Conservation (phyloP, 64 coral and sea anemone species). For the Montipora capricornis region DNA sequence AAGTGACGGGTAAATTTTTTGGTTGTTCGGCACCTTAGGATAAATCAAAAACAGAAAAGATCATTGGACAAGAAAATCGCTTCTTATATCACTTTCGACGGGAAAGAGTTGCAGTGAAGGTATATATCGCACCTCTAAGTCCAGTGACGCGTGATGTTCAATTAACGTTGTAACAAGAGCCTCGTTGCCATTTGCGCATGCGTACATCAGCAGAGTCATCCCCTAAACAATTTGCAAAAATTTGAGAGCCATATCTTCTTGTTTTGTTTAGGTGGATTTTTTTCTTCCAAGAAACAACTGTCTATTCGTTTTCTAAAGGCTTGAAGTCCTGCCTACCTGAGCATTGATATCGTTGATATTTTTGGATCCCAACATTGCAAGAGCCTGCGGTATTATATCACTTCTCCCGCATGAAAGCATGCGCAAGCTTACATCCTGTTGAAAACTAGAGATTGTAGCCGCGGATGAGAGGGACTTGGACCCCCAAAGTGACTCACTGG, state of each 20-base stretch:
- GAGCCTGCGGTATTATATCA: slow-evolving; percentile 64
- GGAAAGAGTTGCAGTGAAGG: too few species aligned
- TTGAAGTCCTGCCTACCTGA: slow-evolving; percentile 30
- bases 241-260: background rate
- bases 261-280: background rate
- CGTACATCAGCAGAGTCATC: slow-evolving; percentile 89
- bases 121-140: slow-evolving; percentile 56
- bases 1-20: slow-evolving; percentile 54
- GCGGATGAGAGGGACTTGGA: slow-evolving; percentile 30
- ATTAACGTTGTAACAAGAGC: slow-evolving; percentile 68
- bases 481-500: slow-evolving; percentile 37
- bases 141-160: slow-evolving; percentile 69
- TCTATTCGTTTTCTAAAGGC: background rate
- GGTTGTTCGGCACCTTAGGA: slow-evolving; percentile 56
- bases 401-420: slow-evolving; percentile 82
- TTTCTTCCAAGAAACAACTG: background rate
- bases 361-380: slow-evolving; percentile 63
- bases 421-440: slow-evolving; percentile 77
- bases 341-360: slow-evolving; percentile 77
- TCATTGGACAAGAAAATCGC: too few species aligned
- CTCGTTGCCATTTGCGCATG: slow-evolving; percentile 76
- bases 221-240: slow-evolving; percentile 31
- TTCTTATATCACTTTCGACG: too few species aligned
- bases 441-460: slow-evolving; percentile 44
- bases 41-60: too few species aligned